These are phyloP conservation scores for Ceyx cyanopectus DNA, from an alignment of 2,113 vertebrate genomes.

Conservation along the genomic window DNA sequence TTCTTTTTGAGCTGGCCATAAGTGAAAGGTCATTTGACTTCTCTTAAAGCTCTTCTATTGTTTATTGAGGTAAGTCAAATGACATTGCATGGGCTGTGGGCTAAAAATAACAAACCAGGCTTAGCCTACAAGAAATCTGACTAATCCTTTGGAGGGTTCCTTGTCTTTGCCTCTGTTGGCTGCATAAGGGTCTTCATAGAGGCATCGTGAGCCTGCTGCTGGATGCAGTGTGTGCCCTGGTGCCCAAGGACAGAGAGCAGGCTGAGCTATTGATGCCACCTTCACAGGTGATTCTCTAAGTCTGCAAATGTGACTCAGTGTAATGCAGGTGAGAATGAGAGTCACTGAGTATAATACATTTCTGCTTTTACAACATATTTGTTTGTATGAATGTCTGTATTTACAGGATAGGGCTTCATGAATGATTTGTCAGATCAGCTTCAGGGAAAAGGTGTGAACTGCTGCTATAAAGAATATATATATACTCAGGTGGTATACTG, in stretches of 20 bases:
- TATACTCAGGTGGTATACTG: not conserved
- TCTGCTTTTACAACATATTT: not conserved
- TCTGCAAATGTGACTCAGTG: not conserved
- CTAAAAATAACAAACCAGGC: not conserved
- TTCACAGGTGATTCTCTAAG: not conserved
- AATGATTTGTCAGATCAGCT: not conserved
- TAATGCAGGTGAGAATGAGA: not conserved
- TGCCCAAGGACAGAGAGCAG: no score
- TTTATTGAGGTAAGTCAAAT: not conserved
- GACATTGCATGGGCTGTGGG: not conserved
- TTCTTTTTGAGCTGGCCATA: not conserved
- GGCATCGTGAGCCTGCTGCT: no score
- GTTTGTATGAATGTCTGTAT: not conserved
- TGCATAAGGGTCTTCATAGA: not conserved
- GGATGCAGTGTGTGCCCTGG: no score
- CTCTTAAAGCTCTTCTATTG: not conserved
- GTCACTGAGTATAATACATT: not conserved
- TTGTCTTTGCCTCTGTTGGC: not conserved
- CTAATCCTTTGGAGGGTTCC: not conserved
- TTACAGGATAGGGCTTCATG: not conserved
- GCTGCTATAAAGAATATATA: not conserved
- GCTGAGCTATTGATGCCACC: no score
- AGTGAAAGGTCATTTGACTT: not conserved
- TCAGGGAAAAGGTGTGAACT: not conserved
- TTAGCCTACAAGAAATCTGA: not conserved